Evolutionary conservation across 2,797 vertebrate species (phyloP), one percentile per base, ranked within the genome.

Genomic region (Adelosebastes latens): DNA sequence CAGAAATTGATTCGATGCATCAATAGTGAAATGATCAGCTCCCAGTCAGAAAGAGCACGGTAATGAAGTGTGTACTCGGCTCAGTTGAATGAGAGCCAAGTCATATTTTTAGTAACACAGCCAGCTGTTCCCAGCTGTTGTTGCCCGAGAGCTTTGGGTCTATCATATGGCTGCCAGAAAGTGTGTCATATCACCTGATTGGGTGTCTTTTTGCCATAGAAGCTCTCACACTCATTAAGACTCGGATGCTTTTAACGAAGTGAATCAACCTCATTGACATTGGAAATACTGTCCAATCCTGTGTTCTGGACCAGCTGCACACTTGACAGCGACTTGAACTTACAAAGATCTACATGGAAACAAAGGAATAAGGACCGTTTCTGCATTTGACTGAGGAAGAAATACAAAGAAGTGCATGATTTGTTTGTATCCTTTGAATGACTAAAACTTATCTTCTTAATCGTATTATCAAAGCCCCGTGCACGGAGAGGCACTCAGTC

Each of bases 121-220:
- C 61, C 86, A 88, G 87, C 64, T 90, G 85, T 81, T 83, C 74
- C 58, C 82, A 80, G 76, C 58, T 84, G 79, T 42, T 59, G 58
- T 79, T 78, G 29, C 67, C 46, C 42, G 4, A 64, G 77, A 82
- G 80, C 69, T 62, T 75, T 72, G 67, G 8, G 56, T 32, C 27
- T 16, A 20, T 29, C 59, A 42, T 36, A 71, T 68, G 32, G 49
- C 81, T 78, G 61, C 58, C 31, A 59, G 61, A 77, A 82, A 72
- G 64, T 72, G 52, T 75, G 77, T 75, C 59, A 34, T 9, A 58
- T 78, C 60, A 83, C 62, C 67, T 55, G 71, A 83, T 61, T 34
- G 64, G 29, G 5, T 36, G 22, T 77, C 12, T 64, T 65, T 62
- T 31, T 79, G 9, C 58, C 4, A 39, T 29, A 64, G 25, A 62